A percentile compares a stretch with the other conserved stretches of the same genome.
phyloP scores from a whole-genome alignment of 2,888 invertebrate species.

The Tetranychus piercei region DNA sequence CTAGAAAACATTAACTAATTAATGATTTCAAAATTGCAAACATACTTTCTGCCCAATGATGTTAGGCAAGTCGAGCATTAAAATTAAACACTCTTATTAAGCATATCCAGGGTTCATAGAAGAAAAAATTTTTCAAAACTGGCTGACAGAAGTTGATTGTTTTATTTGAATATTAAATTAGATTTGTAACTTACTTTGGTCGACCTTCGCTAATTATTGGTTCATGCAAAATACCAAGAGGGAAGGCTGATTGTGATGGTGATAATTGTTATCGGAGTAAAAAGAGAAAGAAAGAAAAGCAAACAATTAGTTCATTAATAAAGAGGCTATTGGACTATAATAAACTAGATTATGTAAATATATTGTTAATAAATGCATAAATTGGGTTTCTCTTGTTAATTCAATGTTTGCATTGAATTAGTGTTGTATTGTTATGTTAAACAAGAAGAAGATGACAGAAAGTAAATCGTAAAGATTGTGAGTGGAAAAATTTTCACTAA shows the following conservation, averaged over 20 bases:
- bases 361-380: background rate
- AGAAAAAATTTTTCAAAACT: background rate
- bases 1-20: no score
- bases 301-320: slow-evolving; percentile 5
- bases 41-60: no score
- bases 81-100: no score
- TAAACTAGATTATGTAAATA: no score
- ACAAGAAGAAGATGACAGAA: no score
- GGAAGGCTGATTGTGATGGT: slow-evolving; percentile 30
- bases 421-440: no score
- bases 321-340: no score
- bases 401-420: background rate
- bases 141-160: background rate
- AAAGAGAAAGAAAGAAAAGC: slow-evolving; percentile 11
- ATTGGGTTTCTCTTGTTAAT: background rate
- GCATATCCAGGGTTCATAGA: background rate
- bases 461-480: no score
- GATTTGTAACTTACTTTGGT: slow-evolving; percentile 30
- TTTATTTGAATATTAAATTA: no score
- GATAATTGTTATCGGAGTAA: slow-evolving; percentile 9
- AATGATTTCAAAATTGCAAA: no score
- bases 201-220: slow-evolving; percentile 32
- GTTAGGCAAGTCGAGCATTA: no score
- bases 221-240: slow-evolving; percentile 32
- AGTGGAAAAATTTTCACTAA: no score